Base-by-base conservation (phyloP, 2,797 vertebrate species). In the Lateolabrax maculatus region DNA sequence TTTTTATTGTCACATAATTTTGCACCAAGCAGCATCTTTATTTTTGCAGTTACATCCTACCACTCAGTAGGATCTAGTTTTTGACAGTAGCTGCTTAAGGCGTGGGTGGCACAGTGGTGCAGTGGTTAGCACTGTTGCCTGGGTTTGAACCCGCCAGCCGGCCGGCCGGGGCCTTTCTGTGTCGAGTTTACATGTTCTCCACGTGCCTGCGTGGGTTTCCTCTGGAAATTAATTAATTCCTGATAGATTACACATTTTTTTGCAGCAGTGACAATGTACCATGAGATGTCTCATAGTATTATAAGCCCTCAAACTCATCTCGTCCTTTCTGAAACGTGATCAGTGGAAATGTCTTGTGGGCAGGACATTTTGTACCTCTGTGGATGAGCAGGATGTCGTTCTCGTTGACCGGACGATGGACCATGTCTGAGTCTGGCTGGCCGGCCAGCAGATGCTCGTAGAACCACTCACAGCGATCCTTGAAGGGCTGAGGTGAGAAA, bases 401-500 rank as follows among this genome's bases (percentile, higher is more conserved):
- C 92, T 99, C 98, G 84, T 95, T 98, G 91, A 99, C 97, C 13
- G 98, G 98, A 21, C 98, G 96, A 86, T 99, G 98, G 53, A 99
- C 98, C 98, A 99, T 99, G 90, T 99, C 98, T 0, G 97, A 98
- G 91, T 99, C 98, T 0, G 96, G 97, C 84, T 98, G 97, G 75
- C 97, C 96, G 0, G 96, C 96, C 78, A 97, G 95, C 84, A 99
- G 95, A 87, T 99, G 97, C 89, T 99, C 98, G 72, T 99, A 99
- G 94, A 99, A 99, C 98, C 98, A 99, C 87, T 99, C 98, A 69
- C 97, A 99, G 51, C 98, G 96, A 90, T 99, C 98, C 92, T 99
- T 99, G 94, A 99, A 99, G 3, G 98, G 97, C 98, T 99, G 84
- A 58, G 55, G 48, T 36, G 37, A 60, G 82, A 80, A 79, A 84